phyloP scores from a whole-genome alignment of 2,888 invertebrate genomes.

The Luperina nickerlii region DNA sequence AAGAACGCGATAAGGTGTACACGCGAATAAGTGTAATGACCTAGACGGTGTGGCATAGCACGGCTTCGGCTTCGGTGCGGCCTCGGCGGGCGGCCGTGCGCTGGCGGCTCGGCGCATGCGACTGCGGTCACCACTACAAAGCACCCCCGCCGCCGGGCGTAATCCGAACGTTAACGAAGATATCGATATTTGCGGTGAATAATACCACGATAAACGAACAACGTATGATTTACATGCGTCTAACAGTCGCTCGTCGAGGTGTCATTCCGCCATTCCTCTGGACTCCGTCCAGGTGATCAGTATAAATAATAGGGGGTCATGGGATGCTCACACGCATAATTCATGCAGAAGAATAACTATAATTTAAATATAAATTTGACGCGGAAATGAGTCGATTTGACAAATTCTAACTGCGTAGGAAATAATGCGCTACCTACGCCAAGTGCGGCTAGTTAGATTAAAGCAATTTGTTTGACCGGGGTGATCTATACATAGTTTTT shows the following conservation, averaged over 20 bases:
- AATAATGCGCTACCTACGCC: constrained; percentile 22
- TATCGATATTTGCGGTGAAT: constrained; percentile 89
- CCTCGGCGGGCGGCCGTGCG: constrained; percentile 85
- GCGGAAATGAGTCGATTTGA: constrained; percentile 25
- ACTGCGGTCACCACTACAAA: constrained; percentile 85
- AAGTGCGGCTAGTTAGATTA: constrained; percentile 14
- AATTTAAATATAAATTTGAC: constrained; percentile 42
- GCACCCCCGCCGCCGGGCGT: constrained; percentile 82
- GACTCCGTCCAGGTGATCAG: constrained; percentile 83
- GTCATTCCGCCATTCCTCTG: constrained; percentile 82
- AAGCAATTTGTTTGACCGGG: constrained; percentile 37
- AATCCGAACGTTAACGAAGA: constrained; percentile 86
- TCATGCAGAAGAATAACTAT: constrained; percentile 53
- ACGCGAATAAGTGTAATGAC: constrained; percentile 89
- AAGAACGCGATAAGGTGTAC: constrained; percentile 87
- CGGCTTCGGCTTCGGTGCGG: constrained; percentile 88
- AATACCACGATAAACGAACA: constrained; percentile 79
- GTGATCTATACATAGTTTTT: constrained; percentile 33
- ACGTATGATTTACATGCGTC: constrained; percentile 78
- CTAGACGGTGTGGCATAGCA: constrained; percentile 83
- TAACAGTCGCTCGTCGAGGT: constrained; percentile 70
- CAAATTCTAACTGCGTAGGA: constrained; percentile 31
- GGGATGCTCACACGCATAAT: constrained; percentile 59
- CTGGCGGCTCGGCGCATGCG: constrained; percentile 85
- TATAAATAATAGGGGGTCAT: constrained; percentile 75